Evolutionary conservation across 1,140 invertebrate species (phyloP), one percentile per base, ranked within the genome.

Genomic region (Drosophila funebris): DNA sequence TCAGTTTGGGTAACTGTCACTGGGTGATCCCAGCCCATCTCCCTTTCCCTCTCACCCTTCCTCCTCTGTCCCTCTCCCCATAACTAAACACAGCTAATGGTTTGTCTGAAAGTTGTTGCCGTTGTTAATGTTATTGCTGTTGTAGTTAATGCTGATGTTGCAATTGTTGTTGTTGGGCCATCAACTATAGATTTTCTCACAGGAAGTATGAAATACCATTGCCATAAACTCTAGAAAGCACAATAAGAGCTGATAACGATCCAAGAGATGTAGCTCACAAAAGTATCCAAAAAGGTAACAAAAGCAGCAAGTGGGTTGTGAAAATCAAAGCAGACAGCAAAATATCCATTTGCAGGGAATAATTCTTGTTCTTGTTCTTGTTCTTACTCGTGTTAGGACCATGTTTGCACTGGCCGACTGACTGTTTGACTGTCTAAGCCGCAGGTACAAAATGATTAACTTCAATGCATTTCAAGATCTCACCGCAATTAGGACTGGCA

Each of bases 371-470:
- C 22, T 24, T 2, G 2, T 24, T 24, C 4, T 24, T 20, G 16
- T 50, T 33, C 37, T 56, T 76, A 53, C 16, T 63, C 44, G 31
- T 74, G 33, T 52, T 37, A 11, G 54, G 20, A 50, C 6, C 64
- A 31, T 60, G 71, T 70, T 60, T 64, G 73, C 66, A 64, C 58
- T 75, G 66, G 53, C 61, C 39, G 73, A 76, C 73, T 76, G 44
- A 50, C 66, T 79, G 81, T 73, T 83, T 87, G 83, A 87, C 83
- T 87, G 83, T 68, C 83, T 88, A 87, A 88, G 83, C 82, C 82
- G 83, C 82, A 87, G 83, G 83, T 88, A 88, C 83, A 71, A 70
- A 82, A 81, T 82, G 83, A 88, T 88, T 88, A 88, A 82, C 78
- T 78, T 81, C 72, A 75, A 68, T 82, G 72, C 68, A 70, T 52